Evolutionary conservation across 1,140 invertebrate species (phyloP).

Genomic region (Micrasema longulum): DNA sequence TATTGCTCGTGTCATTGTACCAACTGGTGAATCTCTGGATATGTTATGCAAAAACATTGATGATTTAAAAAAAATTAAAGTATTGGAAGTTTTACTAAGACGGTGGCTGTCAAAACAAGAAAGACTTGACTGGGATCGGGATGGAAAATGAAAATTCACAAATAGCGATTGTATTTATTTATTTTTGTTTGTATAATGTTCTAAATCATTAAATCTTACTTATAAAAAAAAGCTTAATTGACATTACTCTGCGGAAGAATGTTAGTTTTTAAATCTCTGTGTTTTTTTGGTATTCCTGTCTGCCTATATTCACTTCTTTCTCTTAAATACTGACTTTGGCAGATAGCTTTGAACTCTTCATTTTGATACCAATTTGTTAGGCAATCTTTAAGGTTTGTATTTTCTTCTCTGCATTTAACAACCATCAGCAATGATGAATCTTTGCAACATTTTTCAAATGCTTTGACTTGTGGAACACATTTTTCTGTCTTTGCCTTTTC

Average conservation of each 20-base stretch:
- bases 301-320: slow-evolving; percentile 84
- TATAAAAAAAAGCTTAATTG: slow-evolving; percentile 14
- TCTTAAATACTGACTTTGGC: slow-evolving; percentile 82
- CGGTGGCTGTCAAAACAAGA: slow-evolving; percentile 62
- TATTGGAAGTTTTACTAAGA: slow-evolving; percentile 60
- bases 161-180: slow-evolving; percentile 15
- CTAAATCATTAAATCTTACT: slow-evolving; percentile 29
- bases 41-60: slow-evolving; percentile 56
- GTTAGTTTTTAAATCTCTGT: no score
- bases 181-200: slow-evolving; percentile 7
- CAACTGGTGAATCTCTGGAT: slow-evolving; percentile 27
- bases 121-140: slow-evolving; percentile 59
- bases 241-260: not conserved
- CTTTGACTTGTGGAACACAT: slow-evolving; percentile 77
- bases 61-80: slow-evolving; percentile 58
- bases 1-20: slow-evolving; percentile 59
- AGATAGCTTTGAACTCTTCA: slow-evolving; percentile 78
- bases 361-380: slow-evolving; percentile 81
- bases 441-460: slow-evolving; percentile 83
- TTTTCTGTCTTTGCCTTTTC: slow-evolving; percentile 82
- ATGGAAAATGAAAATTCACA: slow-evolving; percentile 26
- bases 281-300: slow-evolving; percentile 79
- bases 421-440: slow-evolving; percentile 76
- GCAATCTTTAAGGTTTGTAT: slow-evolving; percentile 76
- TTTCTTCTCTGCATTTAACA: slow-evolving; percentile 79